Evolutionary conservation across 2,113 vertebrate genomes (phyloP), one percentile per base, ranked within the genome.

Genomic region (Acrocephalus kingi): DNA sequence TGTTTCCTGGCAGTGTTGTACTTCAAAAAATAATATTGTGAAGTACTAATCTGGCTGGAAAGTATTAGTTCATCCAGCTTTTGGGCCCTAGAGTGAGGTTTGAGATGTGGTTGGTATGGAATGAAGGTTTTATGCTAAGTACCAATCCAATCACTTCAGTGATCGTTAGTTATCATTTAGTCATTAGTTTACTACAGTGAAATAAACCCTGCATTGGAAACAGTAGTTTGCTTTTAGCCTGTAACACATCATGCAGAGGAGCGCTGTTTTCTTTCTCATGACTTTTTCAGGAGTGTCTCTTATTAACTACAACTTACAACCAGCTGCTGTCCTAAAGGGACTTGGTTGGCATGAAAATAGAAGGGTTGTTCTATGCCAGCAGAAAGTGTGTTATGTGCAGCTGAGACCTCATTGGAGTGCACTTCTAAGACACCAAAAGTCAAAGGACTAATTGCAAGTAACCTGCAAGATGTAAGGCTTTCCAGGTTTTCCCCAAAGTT

Each of bases 231-330:
- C 15, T 86, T 75, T 51, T 35, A 41, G 58, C 25, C 87, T 55
- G 28, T 24, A 73, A 68, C 23, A 63, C 25, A 46, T 46, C 22
- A 48, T 17, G 13, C n/a, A 51, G 55, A 81, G 64, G 55, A 51
- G 18, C 0, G 0, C 19, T 48, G 2, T 27, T 52, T 5, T 13
- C 33, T 51, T 68, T 52, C 66, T 62, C 11, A 5, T 22, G 6
- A 8, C n/a, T 69, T 58, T 77, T 61, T 30, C 30, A 33, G 22
- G 3, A 39, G 11, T 48, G 28, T n/a, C 55, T 87, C 13, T 56
- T n/a, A 41, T 9, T 68, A 72, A 41, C 52, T 62, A 30, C 25
- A 88, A 1, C 18, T 61, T 56, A 28, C 1, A 46, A 4, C 8
- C 37, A 76, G 52, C 8, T 54, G 46, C 56, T 94, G 7, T 62